phyloP scores from a whole-genome alignment of 2,113 vertebrate species.

The Stegastes partitus region DNA sequence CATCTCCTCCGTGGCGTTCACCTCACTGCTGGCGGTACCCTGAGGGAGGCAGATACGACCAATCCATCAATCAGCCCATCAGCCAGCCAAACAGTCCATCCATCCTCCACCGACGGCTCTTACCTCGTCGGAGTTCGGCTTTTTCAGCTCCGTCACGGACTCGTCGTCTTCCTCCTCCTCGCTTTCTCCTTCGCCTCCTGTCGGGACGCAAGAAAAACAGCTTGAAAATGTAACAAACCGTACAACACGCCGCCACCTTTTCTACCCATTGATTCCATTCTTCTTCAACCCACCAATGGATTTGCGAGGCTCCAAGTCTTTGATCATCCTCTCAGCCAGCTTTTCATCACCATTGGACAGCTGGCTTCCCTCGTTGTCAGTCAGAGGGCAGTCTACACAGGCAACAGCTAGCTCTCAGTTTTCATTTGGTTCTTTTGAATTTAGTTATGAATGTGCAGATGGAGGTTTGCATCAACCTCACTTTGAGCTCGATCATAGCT shows the following conservation, averaged over 20 bases:
- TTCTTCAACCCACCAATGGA: slow-evolving; percentile 83
- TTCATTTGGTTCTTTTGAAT: not conserved
- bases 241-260: not conserved
- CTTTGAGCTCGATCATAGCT: too few species aligned
- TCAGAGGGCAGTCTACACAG: slow-evolving; percentile 82
- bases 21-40: slow-evolving; percentile 94
- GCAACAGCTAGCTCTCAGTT: not conserved
- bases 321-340: slow-evolving; percentile 82
- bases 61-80: slow-evolving; percentile 37
- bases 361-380: slow-evolving; percentile 79
- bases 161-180: slow-evolving; percentile 94
- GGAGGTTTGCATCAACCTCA: too few species aligned
- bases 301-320: slow-evolving; percentile 85
- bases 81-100: not conserved
- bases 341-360: slow-evolving; percentile 89
- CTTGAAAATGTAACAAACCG: not conserved
- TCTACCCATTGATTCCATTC: not conserved
- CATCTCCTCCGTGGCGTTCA: slow-evolving; percentile 94
- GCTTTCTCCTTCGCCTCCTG: slow-evolving; percentile 90
- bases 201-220: not conserved
- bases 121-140: slow-evolving; percentile 90
- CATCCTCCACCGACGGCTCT: not conserved
- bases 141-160: slow-evolving; percentile 85
- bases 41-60: slow-evolving; percentile 57
- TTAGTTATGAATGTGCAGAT: not conserved